phyloP scores from a whole-genome alignment of 2,797 vertebrate genomes.

The Oreonectes daqikongensis region DNA sequence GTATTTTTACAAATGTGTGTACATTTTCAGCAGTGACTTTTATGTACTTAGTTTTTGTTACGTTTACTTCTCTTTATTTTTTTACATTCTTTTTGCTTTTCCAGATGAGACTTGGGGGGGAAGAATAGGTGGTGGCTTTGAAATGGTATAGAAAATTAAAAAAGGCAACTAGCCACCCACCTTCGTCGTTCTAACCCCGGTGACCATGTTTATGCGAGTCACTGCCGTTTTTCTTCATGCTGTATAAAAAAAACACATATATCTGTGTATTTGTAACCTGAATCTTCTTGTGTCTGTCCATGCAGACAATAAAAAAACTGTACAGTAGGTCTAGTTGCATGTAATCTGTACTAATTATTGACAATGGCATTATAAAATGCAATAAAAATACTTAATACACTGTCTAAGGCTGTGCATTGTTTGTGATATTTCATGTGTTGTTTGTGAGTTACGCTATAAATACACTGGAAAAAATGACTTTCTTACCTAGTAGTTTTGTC shows the following conservation, averaged over 20 bases:
- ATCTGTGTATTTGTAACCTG: slow-evolving; percentile 89
- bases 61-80: slow-evolving; percentile 61
- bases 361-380: slow-evolving; percentile 93
- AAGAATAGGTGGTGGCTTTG: slow-evolving; percentile 72
- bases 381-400: slow-evolving; percentile 91
- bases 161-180: slow-evolving; percentile 64
- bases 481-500: too few relatives aligned
- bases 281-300: slow-evolving; percentile 88
- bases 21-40: slow-evolving; percentile 87
- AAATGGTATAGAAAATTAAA: slow-evolving; percentile 60
- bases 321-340: slow-evolving; percentile 91
- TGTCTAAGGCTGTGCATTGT: slow-evolving; percentile 66
- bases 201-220: slow-evolving; percentile 83
- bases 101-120: slow-evolving; percentile 76
- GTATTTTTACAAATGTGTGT: slow-evolving; percentile 86
- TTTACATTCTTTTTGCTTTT: slow-evolving; percentile 63
- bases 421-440: neutral
- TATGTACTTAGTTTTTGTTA: slow-evolving; percentile 70
- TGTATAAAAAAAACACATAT: slow-evolving; percentile 88
- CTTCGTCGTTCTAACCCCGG: slow-evolving; percentile 71
- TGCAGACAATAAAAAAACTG: slow-evolving; percentile 91
- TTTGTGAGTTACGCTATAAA: too few relatives aligned
- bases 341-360: slow-evolving; percentile 93
- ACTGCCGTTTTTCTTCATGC: slow-evolving; percentile 79
- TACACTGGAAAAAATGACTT: too few relatives aligned